Conservation (phyloP, 2,797 vertebrate genomes). For the Lindbergichthys nudifrons region DNA sequence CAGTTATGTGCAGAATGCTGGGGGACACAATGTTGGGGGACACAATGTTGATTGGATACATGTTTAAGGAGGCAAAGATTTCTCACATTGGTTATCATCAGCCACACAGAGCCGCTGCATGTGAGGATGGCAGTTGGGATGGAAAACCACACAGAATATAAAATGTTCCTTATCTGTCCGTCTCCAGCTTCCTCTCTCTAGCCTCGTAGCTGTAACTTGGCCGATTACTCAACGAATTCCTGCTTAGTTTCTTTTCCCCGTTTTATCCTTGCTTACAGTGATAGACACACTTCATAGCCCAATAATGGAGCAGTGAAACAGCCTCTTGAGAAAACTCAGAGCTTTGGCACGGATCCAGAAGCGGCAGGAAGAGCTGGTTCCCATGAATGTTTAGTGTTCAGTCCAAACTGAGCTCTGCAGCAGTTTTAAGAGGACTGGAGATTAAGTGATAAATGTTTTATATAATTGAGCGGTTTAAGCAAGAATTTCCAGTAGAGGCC, state of each 20-base stretch:
- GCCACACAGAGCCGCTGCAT: neutral
- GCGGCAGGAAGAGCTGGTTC: constrained; percentile 56
- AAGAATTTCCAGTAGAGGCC: neutral
- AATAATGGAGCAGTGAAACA: neutral
- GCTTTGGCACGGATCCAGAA: constrained; percentile 49
- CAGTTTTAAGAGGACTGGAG: constrained; percentile 10
- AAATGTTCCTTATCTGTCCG: constrained; percentile 54
- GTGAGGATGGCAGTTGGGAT: constrained; percentile 43
- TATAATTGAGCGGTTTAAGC: neutral
- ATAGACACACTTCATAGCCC: constrained; percentile 25
- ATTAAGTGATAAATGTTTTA: constrained; percentile 4
- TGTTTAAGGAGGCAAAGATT: constrained; percentile 38
- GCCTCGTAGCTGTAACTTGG: neutral
- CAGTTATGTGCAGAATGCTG: constrained; percentile 46
- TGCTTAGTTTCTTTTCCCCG: constrained; percentile 18
- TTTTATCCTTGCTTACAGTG: constrained; percentile 10
- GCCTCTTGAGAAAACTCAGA: constrained; percentile 52
- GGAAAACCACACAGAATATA: constrained; percentile 34
- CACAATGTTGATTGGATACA: constrained; percentile 35
- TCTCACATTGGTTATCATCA: constrained; percentile 32
- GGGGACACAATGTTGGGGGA: constrained; percentile 3
- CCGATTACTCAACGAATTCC: constrained; percentile 18
- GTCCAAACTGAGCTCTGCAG: neutral
- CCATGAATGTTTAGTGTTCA: constrained; percentile 55
- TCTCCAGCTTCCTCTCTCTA: constrained; percentile 57